Percentiles rank a stretch among this genome's conserved stretches.
Evolutionary conservation across 2,888 invertebrate species (phyloP).

Genomic region (Athetis lepigone): DNA sequence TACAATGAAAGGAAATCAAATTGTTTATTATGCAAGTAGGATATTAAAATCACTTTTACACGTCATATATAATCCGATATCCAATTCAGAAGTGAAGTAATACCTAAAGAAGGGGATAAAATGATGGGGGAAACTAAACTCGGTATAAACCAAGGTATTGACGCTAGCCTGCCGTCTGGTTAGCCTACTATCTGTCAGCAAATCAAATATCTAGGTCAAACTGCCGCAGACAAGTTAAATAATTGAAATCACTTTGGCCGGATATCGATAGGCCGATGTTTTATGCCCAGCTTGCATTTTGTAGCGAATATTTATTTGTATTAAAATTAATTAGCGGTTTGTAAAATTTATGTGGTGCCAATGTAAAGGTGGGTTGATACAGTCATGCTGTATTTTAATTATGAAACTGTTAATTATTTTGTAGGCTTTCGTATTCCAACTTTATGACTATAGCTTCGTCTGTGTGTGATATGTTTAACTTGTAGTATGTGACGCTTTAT

Average conservation of each 20-base stretch:
- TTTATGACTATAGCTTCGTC: too few species aligned
- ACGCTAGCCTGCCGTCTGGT: constrained; percentile 27
- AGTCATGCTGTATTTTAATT: not conserved
- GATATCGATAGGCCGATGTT: constrained; percentile 43
- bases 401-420: not conserved
- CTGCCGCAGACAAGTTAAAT: constrained; percentile 72
- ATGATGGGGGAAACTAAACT: too few species aligned
- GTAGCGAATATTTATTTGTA: constrained; percentile 33
- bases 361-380: not conserved
- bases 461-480: too few species aligned
- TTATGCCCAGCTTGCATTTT: constrained; percentile 38
- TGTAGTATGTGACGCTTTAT: too few species aligned
- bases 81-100: too few species aligned
- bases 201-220: constrained; percentile 74
- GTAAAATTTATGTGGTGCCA: constrained; percentile 24
- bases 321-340: constrained; percentile 38
- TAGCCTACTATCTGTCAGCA: constrained; percentile 62
- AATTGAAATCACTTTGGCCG: constrained; percentile 73
- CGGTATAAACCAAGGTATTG: constrained; percentile 37
- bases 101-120: too few species aligned
- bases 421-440: not conserved
- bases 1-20: too few species aligned
- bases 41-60: too few species aligned
- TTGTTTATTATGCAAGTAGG: too few species aligned
- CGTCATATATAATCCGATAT: too few species aligned